Evolutionary conservation across 1,140 invertebrate genomes (phyloP).

Genomic region (Drosophila truncata): DNA sequence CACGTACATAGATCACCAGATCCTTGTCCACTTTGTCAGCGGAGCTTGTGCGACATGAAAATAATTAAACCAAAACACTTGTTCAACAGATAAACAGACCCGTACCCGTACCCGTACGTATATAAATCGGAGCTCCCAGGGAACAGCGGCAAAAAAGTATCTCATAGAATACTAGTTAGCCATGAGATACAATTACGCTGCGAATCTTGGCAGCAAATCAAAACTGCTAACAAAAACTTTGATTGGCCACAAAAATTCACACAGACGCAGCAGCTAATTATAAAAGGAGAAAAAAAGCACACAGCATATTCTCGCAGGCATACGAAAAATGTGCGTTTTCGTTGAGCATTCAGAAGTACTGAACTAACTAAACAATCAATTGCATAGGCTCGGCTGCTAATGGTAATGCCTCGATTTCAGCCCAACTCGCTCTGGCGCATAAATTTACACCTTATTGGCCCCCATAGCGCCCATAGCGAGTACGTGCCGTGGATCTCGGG

Average conservation of each 20-base stretch:
- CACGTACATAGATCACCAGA: slow-evolving; percentile 53
- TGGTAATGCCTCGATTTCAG: slow-evolving; percentile 57
- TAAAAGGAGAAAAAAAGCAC: slow-evolving; percentile 44
- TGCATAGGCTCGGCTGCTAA: slow-evolving; percentile 63
- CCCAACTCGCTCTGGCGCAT: slow-evolving; percentile 52
- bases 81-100: slow-evolving; percentile 44
- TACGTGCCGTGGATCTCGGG: slow-evolving; percentile 60
- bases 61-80: slow-evolving; percentile 78
- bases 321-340: slow-evolving; percentile 73
- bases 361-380: slow-evolving; percentile 54
- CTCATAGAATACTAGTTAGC: slow-evolving; percentile 82
- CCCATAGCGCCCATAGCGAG: slow-evolving; percentile 74
- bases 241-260: slow-evolving; percentile 84
- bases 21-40: slow-evolving; percentile 79
- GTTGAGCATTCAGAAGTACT: slow-evolving; percentile 57
- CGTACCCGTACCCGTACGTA: slow-evolving; percentile 10
- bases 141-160: slow-evolving; percentile 60
- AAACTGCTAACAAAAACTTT: slow-evolving; percentile 82
- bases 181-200: slow-evolving; percentile 78
- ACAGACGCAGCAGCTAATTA: slow-evolving; percentile 75
- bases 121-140: slow-evolving; percentile 25
- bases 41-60: slow-evolving; percentile 69
- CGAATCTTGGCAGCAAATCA: slow-evolving; percentile 79
- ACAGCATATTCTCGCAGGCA: slow-evolving; percentile 46
- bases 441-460: slow-evolving; percentile 84